Conservation (phyloP, 2,888 invertebrate species). For the Patella pellucida region DNA sequence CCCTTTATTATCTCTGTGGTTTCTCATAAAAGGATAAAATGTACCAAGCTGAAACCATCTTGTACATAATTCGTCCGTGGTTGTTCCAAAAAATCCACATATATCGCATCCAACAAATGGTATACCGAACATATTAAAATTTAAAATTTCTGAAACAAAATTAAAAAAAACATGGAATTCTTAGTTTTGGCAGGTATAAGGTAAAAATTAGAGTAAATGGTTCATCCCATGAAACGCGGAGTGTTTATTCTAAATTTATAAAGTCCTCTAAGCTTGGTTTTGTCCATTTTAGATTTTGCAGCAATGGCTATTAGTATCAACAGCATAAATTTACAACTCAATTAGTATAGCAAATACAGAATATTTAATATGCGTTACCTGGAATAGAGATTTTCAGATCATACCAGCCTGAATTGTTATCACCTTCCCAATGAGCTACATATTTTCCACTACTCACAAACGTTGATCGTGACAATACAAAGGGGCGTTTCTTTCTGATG, state of each 20-base stretch:
- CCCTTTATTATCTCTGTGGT: constrained; percentile 58
- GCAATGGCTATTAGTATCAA: no score
- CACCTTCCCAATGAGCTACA: constrained; percentile 74
- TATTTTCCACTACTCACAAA: constrained; percentile 83
- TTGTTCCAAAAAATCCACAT: constrained; percentile 65
- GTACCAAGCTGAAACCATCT: constrained; percentile 70
- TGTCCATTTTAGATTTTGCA: no score
- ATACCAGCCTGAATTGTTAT: constrained; percentile 72
- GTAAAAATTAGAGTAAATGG: no score
- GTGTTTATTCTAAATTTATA: no score
- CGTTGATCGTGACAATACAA: constrained; percentile 82
- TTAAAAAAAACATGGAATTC: background rate
- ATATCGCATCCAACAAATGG: constrained; percentile 68
- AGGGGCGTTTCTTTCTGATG: constrained; percentile 46
- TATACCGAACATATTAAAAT: constrained; percentile 74
- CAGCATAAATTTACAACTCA: no score
- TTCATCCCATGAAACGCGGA: no score
- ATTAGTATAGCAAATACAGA: no score
- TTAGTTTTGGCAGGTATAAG: no score
- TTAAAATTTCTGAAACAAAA: constrained; percentile 76
- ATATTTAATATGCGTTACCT: constrained; percentile 32
- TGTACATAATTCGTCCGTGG: constrained; percentile 66
- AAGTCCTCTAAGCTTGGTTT: no score
- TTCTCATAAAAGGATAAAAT: constrained; percentile 70
- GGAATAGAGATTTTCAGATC: constrained; percentile 77